Evolutionary conservation across 2,113 vertebrate species (phyloP).

Genomic region (Piaya cayana): DNA sequence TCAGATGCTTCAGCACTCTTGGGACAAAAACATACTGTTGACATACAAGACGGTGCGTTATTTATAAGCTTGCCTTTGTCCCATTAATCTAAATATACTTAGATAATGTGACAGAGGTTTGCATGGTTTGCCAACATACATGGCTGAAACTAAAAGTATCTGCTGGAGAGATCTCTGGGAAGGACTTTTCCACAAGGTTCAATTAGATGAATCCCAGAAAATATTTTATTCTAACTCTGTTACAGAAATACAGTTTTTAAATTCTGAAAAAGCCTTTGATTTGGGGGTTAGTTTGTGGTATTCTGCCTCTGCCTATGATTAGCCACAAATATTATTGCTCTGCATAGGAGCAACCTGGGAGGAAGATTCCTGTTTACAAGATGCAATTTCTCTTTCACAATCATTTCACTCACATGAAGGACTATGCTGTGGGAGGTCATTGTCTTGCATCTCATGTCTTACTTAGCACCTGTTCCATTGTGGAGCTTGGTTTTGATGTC

Average conservation of each 20-base stretch:
- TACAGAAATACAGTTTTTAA: background rate
- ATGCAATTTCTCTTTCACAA: background rate
- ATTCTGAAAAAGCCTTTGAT: background rate
- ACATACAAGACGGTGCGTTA: background rate
- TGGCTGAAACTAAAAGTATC: background rate
- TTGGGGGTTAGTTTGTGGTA: background rate
- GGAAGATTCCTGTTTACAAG: background rate
- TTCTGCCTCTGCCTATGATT: background rate
- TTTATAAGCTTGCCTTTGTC: conserved; percentile 37
- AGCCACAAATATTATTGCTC: background rate
- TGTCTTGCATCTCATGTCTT: background rate
- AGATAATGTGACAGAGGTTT: background rate
- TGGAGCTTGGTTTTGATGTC: background rate
- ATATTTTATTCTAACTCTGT: background rate
- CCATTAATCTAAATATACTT: conserved; percentile 37
- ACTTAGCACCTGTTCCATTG: background rate
- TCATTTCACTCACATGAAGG: background rate
- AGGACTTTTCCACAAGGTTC: background rate
- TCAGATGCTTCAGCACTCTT: background rate
- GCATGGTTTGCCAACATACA: background rate
- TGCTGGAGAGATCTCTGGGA: background rate
- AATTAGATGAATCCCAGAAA: background rate
- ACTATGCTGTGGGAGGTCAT: background rate
- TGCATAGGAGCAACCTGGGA: background rate
- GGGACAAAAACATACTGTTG: background rate